Evolutionary conservation across 2,888 invertebrate species (phyloP).

Genomic region (Idaea biselata): DNA sequence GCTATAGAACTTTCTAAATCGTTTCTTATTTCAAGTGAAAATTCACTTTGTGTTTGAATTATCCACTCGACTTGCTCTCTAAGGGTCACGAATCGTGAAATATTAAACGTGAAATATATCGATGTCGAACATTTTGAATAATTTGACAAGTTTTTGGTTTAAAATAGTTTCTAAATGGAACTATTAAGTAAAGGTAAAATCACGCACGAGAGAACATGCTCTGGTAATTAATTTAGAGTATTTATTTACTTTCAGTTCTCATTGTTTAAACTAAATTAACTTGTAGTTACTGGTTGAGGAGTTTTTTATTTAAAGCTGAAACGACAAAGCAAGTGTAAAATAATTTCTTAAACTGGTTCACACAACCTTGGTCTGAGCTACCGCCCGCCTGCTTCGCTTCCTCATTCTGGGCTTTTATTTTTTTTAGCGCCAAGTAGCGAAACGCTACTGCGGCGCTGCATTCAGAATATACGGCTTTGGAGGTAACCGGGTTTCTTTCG

Average conservation of each 20-base stretch:
- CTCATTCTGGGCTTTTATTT: constrained; percentile 42
- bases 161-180: neutral
- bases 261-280: neutral
- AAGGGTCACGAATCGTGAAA: constrained; percentile 33
- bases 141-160: constrained; percentile 2
- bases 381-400: constrained; percentile 36
- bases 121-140: constrained; percentile 7
- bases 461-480: constrained; percentile 53
- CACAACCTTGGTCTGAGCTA: constrained; percentile 25
- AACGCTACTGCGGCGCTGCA: constrained; percentile 31
- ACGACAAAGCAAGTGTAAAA: neutral
- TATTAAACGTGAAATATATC: neutral
- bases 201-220: neutral
- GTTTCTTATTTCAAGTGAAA: constrained; percentile 50
- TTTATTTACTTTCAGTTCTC: neutral
- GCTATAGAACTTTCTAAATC: constrained; percentile 60
- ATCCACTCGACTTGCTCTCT: constrained; percentile 35
- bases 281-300: neutral
- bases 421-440: constrained; percentile 30
- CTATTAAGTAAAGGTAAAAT: neutral
- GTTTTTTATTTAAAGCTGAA: neutral
- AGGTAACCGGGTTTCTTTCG: constrained; percentile 57
- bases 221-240: neutral
- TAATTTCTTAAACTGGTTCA: constrained; percentile 7
- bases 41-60: constrained; percentile 40